Evolutionary conservation across 2,113 vertebrate species (phyloP), one percentile per base, ranked within the genome.

Genomic region (Seriola dumerili): DNA sequence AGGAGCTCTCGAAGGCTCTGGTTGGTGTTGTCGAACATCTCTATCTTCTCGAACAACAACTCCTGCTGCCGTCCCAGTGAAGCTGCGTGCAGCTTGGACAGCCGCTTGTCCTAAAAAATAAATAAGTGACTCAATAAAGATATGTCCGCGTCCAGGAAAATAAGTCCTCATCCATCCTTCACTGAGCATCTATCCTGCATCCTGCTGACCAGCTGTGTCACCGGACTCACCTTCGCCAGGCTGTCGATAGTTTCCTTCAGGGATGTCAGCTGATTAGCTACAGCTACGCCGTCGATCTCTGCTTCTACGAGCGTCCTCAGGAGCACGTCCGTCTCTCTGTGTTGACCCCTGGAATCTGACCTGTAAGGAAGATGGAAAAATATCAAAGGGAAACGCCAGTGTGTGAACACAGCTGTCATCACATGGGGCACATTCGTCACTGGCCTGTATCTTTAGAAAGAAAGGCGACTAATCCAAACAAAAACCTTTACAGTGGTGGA

Each of bases 241-340:
- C 95, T 91, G 66, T 94, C 94, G 2, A 97, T 93, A 0, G 96
- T 94, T 6, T 96, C 96, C 61, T 94, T 96, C 90, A 99, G 78
- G 5, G 93, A 91, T 25, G 94, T 86, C 76, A 98, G 96, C 94
- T 99, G 96, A 85, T 96, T 97, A 48, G 96, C 94, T 0, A 97
- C 97, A 0, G 97, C 97, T 1, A 95, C 94, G 3, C 97, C 97
- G 0, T 98, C 97, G 75, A 97, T 96, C 83, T 99, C 97, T 0
- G 96, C 96, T 57, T 99, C 97, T 0, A 95, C 95, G 8, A 99
- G 93, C 40, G 97, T 95, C 89, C 95, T 93, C 73, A 97, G 94
- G 84, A 99, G 95, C 67, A 93, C 84, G 19, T 96, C 96, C 1
- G 96, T 95, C 79, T 96, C 94, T 23, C 93, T 93, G 81, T 91